Evolutionary conservation across 2,113 vertebrate species (phyloP).

Genomic region (Talpa occidentalis): DNA sequence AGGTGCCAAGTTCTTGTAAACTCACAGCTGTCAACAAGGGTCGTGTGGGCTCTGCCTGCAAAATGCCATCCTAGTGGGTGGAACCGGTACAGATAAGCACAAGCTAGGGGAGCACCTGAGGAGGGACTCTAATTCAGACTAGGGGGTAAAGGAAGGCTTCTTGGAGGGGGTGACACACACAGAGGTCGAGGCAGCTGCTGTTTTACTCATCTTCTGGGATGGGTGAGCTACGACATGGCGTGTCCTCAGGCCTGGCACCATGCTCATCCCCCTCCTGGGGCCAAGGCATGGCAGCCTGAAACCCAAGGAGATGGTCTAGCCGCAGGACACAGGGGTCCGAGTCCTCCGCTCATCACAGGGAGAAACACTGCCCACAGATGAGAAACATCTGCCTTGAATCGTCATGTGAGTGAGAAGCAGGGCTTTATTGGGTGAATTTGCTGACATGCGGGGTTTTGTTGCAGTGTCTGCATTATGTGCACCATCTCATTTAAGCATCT

Average conservation of each 20-base stretch:
- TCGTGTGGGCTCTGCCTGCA: not conserved
- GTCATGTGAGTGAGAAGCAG: not conserved
- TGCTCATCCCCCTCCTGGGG: not conserved
- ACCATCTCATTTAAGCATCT: not conserved
- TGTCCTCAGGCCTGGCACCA: accelerated
- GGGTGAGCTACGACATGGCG: too few relatives aligned
- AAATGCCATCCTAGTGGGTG: not conserved
- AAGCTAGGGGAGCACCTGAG: accelerated
- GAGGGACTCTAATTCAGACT: not conserved
- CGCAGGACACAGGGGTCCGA: not conserved
- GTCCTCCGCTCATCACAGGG: not conserved
- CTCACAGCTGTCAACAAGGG: too few relatives aligned
- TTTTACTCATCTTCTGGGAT: not conserved
- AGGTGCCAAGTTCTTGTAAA: not conserved
- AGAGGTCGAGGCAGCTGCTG: not conserved
- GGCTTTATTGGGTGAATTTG: not conserved
- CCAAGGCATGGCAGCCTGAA: not conserved
- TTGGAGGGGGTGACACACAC: not conserved
- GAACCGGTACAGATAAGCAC: accelerated
- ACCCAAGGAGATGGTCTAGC: not conserved
- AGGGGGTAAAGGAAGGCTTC: not conserved
- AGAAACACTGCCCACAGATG: not conserved
- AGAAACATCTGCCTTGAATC: not conserved
- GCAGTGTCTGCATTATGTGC: not conserved
- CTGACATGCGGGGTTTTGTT: not conserved